Evolutionary conservation across 2,888 invertebrate species (phyloP).

Genomic region (Drosophila falleni): DNA sequence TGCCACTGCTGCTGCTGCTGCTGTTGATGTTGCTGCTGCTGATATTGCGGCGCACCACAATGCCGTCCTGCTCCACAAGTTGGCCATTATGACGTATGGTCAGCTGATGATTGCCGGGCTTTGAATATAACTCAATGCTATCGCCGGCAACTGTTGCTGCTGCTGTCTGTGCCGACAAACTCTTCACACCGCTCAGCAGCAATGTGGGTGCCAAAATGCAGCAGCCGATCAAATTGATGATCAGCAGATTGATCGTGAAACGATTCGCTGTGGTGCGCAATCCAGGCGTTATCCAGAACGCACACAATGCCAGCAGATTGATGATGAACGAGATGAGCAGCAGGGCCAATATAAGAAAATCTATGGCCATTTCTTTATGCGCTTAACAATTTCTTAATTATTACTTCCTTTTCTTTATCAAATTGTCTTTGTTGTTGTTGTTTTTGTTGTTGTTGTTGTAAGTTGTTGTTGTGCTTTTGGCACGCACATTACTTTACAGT

Average conservation of each 20-base stretch:
- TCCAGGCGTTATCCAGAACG: conserved; percentile 86
- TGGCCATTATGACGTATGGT: conserved; percentile 80
- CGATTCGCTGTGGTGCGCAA: conserved; percentile 86
- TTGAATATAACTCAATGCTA: conserved; percentile 81
- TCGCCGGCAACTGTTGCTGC: conserved; percentile 59
- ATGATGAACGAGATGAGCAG: conserved; percentile 85
- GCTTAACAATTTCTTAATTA: conserved; percentile 17
- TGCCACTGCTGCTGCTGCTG: conserved; percentile 41
- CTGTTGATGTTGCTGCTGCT: conserved; percentile 26
- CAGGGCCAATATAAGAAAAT: conserved; percentile 85
- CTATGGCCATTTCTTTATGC: conserved; percentile 83
- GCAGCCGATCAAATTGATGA: conserved; percentile 85
- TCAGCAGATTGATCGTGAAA: conserved; percentile 85
- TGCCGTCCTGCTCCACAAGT: conserved; percentile 80
- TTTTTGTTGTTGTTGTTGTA: conserved; percentile 38
- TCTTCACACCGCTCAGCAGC: conserved; percentile 73
- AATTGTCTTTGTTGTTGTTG: conserved; percentile 39
- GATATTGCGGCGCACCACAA: conserved; percentile 67
- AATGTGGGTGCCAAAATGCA: conserved; percentile 84
- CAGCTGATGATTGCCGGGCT: conserved; percentile 82
- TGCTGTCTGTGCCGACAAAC: conserved; percentile 29
- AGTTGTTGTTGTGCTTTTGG: conserved; percentile 43
- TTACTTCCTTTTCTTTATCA: conserved; percentile 21
- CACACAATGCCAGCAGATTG: conserved; percentile 85
- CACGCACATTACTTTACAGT: conserved; percentile 75